Base-by-base conservation (phyloP, 2,113 vertebrate species). In the Hippolais icterina region DNA sequence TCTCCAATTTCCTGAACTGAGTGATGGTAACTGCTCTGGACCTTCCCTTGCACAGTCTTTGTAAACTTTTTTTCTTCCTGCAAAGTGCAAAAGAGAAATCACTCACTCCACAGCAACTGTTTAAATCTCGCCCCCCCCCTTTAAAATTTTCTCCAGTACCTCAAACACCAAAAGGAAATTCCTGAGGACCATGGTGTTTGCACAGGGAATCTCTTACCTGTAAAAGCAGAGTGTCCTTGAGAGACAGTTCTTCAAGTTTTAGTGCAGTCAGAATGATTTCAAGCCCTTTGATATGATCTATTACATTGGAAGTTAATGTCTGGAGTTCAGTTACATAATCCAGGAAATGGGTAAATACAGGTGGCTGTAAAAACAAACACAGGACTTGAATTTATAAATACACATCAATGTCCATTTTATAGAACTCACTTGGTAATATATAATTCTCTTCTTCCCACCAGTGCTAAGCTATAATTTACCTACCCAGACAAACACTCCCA, bases 1-100 rank as follows among this genome's bases (percentile, higher is more conserved):
- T 99, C 99, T 78, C 98, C 99, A 52, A 98, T 98, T 97, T 99
- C 99, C 97, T 99, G 99, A 96, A 99, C 97, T 14, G 99, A 99
- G 76, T 98, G 99, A 94, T 99, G 98, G 97, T 99, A 99, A 97
- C 99, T 99, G 98, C 97, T 99, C 97, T 99, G 99, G 77, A 99
- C 98, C 95, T 99, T 99, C 83, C 98, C 99, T 97, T 99, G 98
- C 83, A 98, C 99, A 94, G 98, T 98, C 98, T 98, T 99, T 93
- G 98, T 98, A 97, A 99, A 99, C 94, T 97, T 98, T 88, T 91
- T 98, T 96, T 99, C 99, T 93, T 98, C 99, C 99, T 99, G 98
- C 25, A 97, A 97, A 97, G 70, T 5, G 18, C 53, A 94, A 85
- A 96, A 65, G 81, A 94, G 41, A 95, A 94, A 57, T 56, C 13